These are phyloP conservation scores for Pammene aurita DNA, from an alignment of 2,888 invertebrate species.

Conservation along the genomic window DNA sequence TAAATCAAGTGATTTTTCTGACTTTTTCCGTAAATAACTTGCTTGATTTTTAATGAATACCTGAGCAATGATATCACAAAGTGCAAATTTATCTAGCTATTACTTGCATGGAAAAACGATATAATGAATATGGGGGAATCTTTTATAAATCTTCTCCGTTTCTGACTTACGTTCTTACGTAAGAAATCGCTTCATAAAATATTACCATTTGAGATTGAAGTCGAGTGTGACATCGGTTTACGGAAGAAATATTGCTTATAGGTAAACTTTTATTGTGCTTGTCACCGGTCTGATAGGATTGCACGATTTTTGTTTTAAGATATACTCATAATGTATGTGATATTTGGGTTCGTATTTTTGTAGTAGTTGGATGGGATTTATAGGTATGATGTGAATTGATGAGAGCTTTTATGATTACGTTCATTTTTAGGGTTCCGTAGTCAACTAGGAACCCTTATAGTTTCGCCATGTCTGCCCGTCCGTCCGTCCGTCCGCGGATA, in stretches of 20 bases:
- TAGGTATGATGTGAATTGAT: not conserved
- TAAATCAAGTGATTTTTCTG: too few relatives aligned
- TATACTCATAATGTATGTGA: slow-evolving; percentile 39
- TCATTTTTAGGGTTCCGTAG: too few relatives aligned
- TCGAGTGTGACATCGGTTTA: slow-evolving; percentile 60
- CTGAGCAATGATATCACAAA: slow-evolving; percentile 16
- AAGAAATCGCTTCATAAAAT: slow-evolving; percentile 75
- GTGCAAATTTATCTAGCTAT: slow-evolving; percentile 21
- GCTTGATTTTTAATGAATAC: not conserved
- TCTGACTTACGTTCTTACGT: slow-evolving; percentile 71
- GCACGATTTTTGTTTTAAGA: slow-evolving; percentile 61
- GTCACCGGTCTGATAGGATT: slow-evolving; percentile 75
- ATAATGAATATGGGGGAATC: slow-evolving; percentile 70
- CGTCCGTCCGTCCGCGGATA: too few relatives aligned
- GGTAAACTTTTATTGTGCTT: slow-evolving; percentile 81
- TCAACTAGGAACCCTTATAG: too few relatives aligned
- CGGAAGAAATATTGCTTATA: slow-evolving; percentile 76
- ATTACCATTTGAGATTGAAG: slow-evolving; percentile 80
- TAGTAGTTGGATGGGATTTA: not conserved
- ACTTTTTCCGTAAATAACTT: too few relatives aligned
- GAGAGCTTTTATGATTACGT: not conserved
- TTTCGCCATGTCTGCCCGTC: too few relatives aligned
- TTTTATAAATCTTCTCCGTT: slow-evolving; percentile 70
- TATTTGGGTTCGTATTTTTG: not conserved
- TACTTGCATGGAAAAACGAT: slow-evolving; percentile 43